phyloP scores from a whole-genome alignment of 2,113 vertebrate species.

The Peucedramus taeniatus region DNA sequence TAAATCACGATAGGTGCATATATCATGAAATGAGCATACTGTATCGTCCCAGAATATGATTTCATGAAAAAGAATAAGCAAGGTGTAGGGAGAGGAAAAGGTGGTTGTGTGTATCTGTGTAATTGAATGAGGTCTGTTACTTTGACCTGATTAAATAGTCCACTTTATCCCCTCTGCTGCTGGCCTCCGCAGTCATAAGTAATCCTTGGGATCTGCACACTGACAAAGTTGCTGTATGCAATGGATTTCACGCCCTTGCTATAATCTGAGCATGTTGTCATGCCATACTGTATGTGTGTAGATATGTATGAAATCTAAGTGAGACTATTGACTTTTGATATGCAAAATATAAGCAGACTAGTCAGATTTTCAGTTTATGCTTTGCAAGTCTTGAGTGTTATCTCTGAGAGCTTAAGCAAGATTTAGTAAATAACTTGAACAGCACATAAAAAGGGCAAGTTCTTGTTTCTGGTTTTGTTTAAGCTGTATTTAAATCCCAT shows the following conservation, averaged over 20 bases:
- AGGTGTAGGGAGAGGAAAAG: background rate
- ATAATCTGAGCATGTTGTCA: background rate
- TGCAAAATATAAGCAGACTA: background rate
- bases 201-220: background rate
- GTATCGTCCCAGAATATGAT: background rate
- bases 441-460: background rate
- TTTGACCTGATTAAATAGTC: conserved; percentile 23
- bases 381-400: background rate
- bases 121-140: conserved; percentile 5
- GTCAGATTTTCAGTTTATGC: background rate
- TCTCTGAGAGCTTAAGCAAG: background rate
- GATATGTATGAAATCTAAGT: background rate
- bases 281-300: background rate
- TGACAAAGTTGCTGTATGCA: conserved; percentile 18
- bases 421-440: background rate
- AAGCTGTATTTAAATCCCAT: background rate
- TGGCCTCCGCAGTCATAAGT: conserved; percentile 20
- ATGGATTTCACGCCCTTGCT: conserved; percentile 26
- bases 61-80: background rate
- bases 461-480: background rate
- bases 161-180: background rate
- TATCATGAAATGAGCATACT: background rate
- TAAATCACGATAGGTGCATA: background rate
- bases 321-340: background rate
- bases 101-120: background rate